Evolutionary conservation across 2,888 invertebrate genomes (phyloP).

Genomic region (Tenthredo notha): DNA sequence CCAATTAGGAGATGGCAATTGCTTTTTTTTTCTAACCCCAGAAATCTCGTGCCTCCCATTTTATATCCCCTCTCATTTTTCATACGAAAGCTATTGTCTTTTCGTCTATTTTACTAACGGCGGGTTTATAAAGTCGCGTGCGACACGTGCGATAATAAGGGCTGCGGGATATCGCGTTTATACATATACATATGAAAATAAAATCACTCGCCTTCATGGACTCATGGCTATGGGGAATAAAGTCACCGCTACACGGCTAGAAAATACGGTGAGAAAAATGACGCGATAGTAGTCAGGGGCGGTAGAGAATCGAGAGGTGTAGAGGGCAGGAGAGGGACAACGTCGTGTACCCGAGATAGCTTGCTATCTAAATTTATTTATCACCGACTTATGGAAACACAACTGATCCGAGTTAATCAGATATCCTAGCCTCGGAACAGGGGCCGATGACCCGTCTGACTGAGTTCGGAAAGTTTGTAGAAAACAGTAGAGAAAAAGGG

Average conservation of each 20-base stretch:
- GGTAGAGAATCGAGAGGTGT: not conserved
- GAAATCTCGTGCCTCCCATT: not conserved
- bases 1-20: constrained; percentile 53
- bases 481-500: constrained; percentile 14
- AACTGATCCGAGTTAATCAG: constrained; percentile 55
- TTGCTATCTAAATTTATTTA: constrained; percentile 56
- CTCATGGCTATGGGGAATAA: not conserved
- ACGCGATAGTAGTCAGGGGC: constrained; percentile 30
- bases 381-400: constrained; percentile 57
- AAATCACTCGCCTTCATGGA: not conserved
- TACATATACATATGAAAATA: not conserved
- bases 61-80: not conserved
- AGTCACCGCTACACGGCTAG: not conserved
- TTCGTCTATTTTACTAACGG: not conserved
- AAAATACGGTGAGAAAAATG: constrained; percentile 42
- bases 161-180: not conserved
- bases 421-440: constrained; percentile 48
- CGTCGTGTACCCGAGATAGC: constrained; percentile 50
- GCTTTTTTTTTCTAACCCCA: constrained; percentile 1
- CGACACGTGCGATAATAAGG: not conserved
- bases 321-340: constrained; percentile 12
- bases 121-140: not conserved
- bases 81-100: not conserved
- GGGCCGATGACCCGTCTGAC: constrained; percentile 46
- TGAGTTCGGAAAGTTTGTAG: constrained; percentile 15